Evolutionary conservation across 2,888 invertebrate species (phyloP).

Genomic region (Dorcus hopei): DNA sequence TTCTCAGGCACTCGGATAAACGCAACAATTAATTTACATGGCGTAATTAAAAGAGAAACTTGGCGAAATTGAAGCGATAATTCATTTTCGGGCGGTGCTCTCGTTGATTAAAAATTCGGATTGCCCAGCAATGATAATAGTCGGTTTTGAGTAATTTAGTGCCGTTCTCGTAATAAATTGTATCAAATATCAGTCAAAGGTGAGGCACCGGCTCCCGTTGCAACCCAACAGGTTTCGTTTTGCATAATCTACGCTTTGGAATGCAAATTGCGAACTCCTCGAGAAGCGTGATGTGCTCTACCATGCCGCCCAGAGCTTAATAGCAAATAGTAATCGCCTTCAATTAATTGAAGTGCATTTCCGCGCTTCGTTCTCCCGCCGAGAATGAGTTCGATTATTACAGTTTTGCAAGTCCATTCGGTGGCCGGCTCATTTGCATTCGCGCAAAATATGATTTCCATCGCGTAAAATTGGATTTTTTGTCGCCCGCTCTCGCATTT

Average conservation of each 20-base stretch:
- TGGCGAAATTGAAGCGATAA: slow-evolving; percentile 10
- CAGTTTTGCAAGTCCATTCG: no score
- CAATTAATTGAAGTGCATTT: slow-evolving; percentile 26
- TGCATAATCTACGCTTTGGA: slow-evolving; percentile 11
- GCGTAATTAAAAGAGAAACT: slow-evolving; percentile 7
- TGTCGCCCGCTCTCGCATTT: no score
- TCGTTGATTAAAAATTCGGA: neutral
- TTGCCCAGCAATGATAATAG: neutral
- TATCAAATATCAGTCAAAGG: slow-evolving; percentile 27
- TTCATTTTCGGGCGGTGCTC: neutral
- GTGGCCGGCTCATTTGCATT: no score
- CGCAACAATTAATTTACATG: neutral
- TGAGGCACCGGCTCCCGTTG: slow-evolving; percentile 21
- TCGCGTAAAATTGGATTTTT: no score
- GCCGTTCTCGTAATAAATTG: slow-evolving; percentile 24
- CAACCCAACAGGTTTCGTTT: slow-evolving; percentile 15
- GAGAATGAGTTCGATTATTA: no score
- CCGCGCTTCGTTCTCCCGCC: neutral
- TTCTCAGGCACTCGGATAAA: no score
- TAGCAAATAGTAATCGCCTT: slow-evolving; percentile 25
- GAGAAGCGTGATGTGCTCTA: slow-evolving; percentile 22
- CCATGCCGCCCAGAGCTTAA: slow-evolving; percentile 19
- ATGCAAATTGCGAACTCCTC: slow-evolving; percentile 14
- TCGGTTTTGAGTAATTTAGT: slow-evolving; percentile 1
- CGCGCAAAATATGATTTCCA: no score